These are phyloP conservation scores for Chaetodon auriga DNA, from an alignment of 2,113 vertebrate genomes.

Conservation along the genomic window DNA sequence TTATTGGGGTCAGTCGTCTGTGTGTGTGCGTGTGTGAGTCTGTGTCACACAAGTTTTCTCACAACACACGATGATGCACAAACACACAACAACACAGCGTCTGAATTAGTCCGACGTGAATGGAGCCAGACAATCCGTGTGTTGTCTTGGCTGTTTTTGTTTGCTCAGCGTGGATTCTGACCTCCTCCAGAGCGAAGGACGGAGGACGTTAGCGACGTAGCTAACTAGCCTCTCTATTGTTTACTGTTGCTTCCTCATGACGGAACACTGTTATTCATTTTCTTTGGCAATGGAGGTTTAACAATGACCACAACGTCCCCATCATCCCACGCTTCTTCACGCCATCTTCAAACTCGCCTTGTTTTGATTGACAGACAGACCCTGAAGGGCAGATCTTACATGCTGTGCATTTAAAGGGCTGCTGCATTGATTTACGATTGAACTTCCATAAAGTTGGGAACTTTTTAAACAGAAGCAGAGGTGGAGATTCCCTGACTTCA, in stretches of 20 bases:
- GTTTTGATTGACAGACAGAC: too few species aligned
- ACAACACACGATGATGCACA: slow-evolving; percentile 31
- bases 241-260: too few species aligned
- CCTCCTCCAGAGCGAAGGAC: not conserved
- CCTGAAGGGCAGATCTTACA: too few species aligned
- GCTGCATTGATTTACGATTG: not conserved
- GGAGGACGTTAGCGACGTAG: too few species aligned
- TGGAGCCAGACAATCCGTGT: slow-evolving; percentile 6
- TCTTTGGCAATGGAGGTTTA: not conserved
- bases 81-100: slow-evolving; percentile 29
- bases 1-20: slow-evolving; percentile 80
- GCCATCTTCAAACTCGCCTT: too few species aligned
- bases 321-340: not conserved
- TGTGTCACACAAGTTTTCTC: slow-evolving; percentile 41
- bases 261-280: too few species aligned
- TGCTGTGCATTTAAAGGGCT: not conserved
- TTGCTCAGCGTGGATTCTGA: slow-evolving; percentile 20
- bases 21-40: slow-evolving; percentile 22
- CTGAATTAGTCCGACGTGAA: slow-evolving; percentile 15
- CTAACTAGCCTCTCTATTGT: too few species aligned
- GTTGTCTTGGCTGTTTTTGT: slow-evolving; percentile 1
- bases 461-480: not conserved
- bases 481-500: not conserved
- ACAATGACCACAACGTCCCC: too few species aligned
- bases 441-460: not conserved